Evolutionary conservation across 35 echinoderm and acorn worm species (phyloP), one percentile per base, ranked within the genome.

Genomic region (Amphiura filiformis): DNA sequence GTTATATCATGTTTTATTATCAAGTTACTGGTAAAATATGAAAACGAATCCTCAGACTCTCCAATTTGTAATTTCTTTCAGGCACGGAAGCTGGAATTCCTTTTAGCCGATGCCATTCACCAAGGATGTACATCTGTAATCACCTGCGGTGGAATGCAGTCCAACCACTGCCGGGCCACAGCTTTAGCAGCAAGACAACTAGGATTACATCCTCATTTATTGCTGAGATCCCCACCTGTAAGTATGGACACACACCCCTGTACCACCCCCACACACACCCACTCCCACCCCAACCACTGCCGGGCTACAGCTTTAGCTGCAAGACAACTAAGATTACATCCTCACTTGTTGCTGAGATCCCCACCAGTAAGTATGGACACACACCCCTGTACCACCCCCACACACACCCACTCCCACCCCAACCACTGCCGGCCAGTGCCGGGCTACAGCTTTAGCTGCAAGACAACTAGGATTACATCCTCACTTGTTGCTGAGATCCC

Each of bases 31-130:
- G n/a, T n/a, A n/a, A n/a, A n/a, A n/a, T n/a, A n/a, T n/a, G n/a
- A n/a, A n/a, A n/a, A n/a, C n/a, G n/a, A n/a, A 30, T 39, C 28
- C 41, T 77, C 13, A 30, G 31, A 57, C 75, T 33, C 56, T 77
- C 56, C 31, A 35, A n/a, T 34, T 30, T 1, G n/a, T n/a, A n/a
- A n/a, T n/a, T n/a, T n/a, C n/a, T n/a, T n/a, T n/a, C 80, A 98
- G 96, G 90, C 87, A 38, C 90, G 96, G 34, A 98, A 98, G 75
- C 56, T 98, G 32, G 96, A 98, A 36, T 98, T 98, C 39, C 56
- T 98, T 4, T 56, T 98, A 57, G 96, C 92, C n/a, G 96, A 98
- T 37, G 93, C 92, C 32, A 37, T 94, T 0, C 22, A 65, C 12
- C 83, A 92, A 37, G 86, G 65, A 36, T 94, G 90, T 76, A 76